Evolutionary conservation across 2,888 invertebrate species (phyloP), one percentile per base, ranked within the genome.

Genomic region (Limenitis arthemis): DNA sequence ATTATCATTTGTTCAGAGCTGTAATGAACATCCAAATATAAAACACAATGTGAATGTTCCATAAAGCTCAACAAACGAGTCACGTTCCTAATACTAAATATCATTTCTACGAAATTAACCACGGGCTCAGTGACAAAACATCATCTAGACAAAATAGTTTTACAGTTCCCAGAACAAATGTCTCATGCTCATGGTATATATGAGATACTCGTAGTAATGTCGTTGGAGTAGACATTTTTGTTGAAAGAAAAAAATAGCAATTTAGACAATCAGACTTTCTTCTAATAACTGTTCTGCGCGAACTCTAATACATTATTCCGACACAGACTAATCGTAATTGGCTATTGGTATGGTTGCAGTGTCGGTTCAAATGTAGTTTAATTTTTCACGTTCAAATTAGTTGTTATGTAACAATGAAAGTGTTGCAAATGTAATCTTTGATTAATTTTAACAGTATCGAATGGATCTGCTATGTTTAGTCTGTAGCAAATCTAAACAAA

Each of bases 281-380:
- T 38, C 50, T 50, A 50, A 48, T 52, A 44, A 46, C 41, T 42
- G 43, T 46, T 38, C 39, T 33, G 42, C 48, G 33, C 48, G 40
- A 42, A 43, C 50, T 39, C 38, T 46, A 41, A 53, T 53, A 49
- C 51, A 44, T 53, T 48, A 58, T 53, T 51, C 48, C 48, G 53
- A 47, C 53, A 41, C 36, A 34, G 40, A 44, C 43, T 46, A 32
- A 36, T 39, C 32, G 46, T 51, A 53, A 51, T 53, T 53, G 53
- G 36, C 40, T 38, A 49, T 28, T 44, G 47, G 50, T 50, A 40
- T 41, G 37, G 51, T 40, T 46, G 50, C 20, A 4, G 20, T 20
- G 20, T 28, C 47, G 47, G 50, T 50, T 37, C 44, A 36, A 53
- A 43, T 46, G 51, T 37, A 44, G 44, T 51, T 55, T 53, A 51